phyloP scores from a whole-genome alignment of 2,113 vertebrate species.

The Casuarius casuarius region DNA sequence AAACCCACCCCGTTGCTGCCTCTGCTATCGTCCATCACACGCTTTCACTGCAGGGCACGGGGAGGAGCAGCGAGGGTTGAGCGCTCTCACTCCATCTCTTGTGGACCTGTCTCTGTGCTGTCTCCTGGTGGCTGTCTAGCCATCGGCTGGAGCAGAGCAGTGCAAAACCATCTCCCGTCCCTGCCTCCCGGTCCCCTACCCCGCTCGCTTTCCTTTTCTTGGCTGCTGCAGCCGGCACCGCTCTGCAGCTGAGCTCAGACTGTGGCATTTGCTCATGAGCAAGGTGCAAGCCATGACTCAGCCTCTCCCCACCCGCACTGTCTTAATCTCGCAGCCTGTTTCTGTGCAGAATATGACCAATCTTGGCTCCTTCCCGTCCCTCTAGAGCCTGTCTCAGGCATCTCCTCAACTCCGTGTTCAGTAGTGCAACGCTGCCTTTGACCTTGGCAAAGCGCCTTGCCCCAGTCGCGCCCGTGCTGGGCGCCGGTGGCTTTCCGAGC shows the following conservation, averaged over 20 bases:
- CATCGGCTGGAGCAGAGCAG: neutral
- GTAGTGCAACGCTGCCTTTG: neutral
- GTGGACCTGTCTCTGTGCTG: neutral
- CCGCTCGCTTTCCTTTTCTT: neutral
- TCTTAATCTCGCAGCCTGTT: neutral
- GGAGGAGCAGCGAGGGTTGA: neutral
- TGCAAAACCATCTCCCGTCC: neutral
- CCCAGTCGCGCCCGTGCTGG: rapidly evolving
- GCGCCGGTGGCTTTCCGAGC: neutral
- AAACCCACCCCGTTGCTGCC: neutral
- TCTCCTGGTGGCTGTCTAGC: neutral
- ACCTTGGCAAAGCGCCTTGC: rapidly evolving
- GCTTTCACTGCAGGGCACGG: neutral
- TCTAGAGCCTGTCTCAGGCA: rapidly evolving
- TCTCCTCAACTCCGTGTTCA: neutral
- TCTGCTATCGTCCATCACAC: rapidly evolving
- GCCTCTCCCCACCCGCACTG: neutral
- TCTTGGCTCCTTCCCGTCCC: neutral
- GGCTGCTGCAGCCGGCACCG: neutral
- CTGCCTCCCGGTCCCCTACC: neutral
- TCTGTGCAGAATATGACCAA: neutral
- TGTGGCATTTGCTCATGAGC: neutral
- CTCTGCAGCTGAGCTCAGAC: neutral
- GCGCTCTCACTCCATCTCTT: rapidly evolving
- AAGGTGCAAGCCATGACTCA: slow-evolving; percentile 36